Base-by-base conservation (phyloP, 2,113 vertebrate genomes). In the Kryptolebias marmoratus region DNA sequence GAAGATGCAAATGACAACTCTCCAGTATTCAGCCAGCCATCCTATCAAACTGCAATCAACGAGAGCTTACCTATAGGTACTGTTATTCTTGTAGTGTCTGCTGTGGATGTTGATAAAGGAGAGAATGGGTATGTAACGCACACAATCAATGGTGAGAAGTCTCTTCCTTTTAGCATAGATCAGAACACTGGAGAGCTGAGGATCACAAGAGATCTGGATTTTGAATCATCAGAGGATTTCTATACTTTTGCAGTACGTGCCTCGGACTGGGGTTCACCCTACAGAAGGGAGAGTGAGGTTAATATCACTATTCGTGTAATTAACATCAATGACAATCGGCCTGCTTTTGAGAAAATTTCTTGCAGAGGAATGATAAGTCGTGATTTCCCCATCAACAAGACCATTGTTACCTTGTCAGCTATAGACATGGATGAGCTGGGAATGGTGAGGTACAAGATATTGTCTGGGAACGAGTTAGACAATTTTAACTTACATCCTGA, bases 211-310 rank as follows among this genome's bases (percentile, higher is more conserved):
- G 95, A 96, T 63, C 75, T 99, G 22, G 98, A 99, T 87, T 99
- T 96, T 91, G 98, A 99, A 77, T 96, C 96, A 3, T 96, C 94
- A 45, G 94, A 95, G 30, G 96, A 98, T 85, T 93, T 83, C 0
- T 99, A 97, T 79, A 92, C 90, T 27, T 98, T 99, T 68, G 85
- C 93, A 0, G 95, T 99, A 18, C 92, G 98, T 59, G 97, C 96
- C 28, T 99, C 98, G 0, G 98, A 99, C 81, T 98, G 98, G 97
- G 98, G 98, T 27, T 96, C 96, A 0, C 98, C 98, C 0, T 99
- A 97, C 74, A 94, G 98, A 68, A 94, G 96, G 0, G 98, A 99
- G 84, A 97, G 86, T 0, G 97, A 99, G 71, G 96, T 96, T 18
- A 98, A 98, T 45, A 94, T 99, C 64, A 98, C 96, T 0, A 90